A percentile compares a stretch with the other conserved stretches of the same genome.
Conservation (phyloP, 1,140 invertebrate species). For the Drosophila malerkotliana region DNA sequence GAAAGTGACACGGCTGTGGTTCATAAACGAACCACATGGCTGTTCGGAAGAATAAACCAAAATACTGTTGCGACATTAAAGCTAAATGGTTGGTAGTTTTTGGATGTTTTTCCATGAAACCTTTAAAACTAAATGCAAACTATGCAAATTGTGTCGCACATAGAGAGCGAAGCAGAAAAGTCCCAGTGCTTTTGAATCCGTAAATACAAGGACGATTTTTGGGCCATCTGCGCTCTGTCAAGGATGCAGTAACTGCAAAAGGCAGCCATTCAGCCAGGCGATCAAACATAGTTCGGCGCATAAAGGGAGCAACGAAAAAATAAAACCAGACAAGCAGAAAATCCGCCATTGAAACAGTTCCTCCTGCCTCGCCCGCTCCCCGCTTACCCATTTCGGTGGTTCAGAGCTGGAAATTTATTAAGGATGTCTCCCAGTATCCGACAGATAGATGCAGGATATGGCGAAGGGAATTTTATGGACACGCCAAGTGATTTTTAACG, state of each 20-base stretch:
- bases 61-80: neutral
- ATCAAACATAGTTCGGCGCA: slow-evolving; percentile 39
- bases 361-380: too few relatives aligned
- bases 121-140: slow-evolving; percentile 20
- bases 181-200: neutral
- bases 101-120: too few relatives aligned
- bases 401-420: slow-evolving; percentile 47
- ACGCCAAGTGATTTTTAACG: slow-evolving; percentile 52
- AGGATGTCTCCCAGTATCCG: slow-evolving; percentile 47
- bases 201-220: slow-evolving; percentile 27
- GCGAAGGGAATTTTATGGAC: slow-evolving; percentile 37
- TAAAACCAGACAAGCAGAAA: slow-evolving; percentile 60
- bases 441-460: slow-evolving; percentile 11
- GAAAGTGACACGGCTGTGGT: slow-evolving; percentile 8
- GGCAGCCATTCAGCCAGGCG: slow-evolving; percentile 33
- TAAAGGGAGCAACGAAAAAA: slow-evolving; percentile 53
- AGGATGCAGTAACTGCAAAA: slow-evolving; percentile 38
- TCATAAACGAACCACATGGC: slow-evolving; percentile 8
- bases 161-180: neutral
- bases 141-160: slow-evolving; percentile 32
- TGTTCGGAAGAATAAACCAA: neutral
- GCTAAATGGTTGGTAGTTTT: neutral
- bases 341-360: slow-evolving; percentile 64
- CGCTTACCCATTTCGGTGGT: slow-evolving; percentile 6
- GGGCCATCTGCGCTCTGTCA: slow-evolving; percentile 21